Conservation (phyloP, 2,113 vertebrate species). For the Platysternon megacephalum region DNA sequence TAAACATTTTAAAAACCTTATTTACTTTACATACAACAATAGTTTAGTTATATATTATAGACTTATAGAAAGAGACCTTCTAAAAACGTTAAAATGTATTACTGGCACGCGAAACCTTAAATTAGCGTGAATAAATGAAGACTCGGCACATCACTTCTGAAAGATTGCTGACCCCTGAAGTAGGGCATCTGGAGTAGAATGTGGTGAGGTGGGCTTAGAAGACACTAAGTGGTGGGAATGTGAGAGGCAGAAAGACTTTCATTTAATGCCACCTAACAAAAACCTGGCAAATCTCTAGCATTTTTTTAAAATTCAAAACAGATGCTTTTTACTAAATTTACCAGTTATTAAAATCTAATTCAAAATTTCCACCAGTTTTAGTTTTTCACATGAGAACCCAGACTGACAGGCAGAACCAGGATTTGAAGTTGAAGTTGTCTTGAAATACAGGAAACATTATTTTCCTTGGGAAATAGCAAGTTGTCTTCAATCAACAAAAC, state of each 20-base stretch:
- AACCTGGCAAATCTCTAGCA: not conserved
- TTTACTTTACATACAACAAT: no score
- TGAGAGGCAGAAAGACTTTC: rapidly evolving
- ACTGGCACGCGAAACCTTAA: no score
- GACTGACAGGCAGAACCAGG: not conserved
- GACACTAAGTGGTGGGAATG: rapidly evolving
- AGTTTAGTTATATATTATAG: no score
- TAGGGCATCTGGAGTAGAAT: rapidly evolving
- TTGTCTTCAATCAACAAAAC: not conserved
- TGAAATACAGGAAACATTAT: not conserved
- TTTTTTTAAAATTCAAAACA: not conserved
- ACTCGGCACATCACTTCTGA: no score
- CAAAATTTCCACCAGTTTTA: not conserved
- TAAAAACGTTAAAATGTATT: no score
- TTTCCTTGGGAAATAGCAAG: not conserved
- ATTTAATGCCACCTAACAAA: not conserved
- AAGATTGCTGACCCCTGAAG: no score
- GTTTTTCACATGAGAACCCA: not conserved
- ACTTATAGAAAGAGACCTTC: no score
- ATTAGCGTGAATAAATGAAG: no score
- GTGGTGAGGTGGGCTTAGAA: not conserved
- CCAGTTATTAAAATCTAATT: not conserved
- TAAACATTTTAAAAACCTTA: no score
- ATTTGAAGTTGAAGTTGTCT: not conserved
- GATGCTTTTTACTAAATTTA: not conserved